Base-by-base conservation (phyloP, 2,888 invertebrate species). In the Therioaphis trifolii region DNA sequence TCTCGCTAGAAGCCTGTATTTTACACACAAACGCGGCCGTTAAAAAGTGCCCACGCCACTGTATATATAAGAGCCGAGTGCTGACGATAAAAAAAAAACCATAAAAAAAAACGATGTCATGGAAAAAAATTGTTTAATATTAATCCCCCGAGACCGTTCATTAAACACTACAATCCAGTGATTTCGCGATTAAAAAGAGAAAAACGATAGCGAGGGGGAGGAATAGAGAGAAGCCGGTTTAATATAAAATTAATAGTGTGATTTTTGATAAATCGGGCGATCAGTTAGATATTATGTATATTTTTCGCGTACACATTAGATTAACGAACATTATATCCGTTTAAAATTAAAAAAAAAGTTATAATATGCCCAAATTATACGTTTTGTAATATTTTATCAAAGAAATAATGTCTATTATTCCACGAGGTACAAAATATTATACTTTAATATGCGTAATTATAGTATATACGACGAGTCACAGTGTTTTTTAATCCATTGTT, bases 21-120 rank as follows among this genome's bases (percentile, higher is more conserved):
- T 82, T 82, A 82, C 82, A 82, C 80, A 72, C 72, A 82, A 82
- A 82, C 72, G 63, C 2, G 63, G 72, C 72, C 61, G 46, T 72
- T 82, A 82, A 82, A 77, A 80, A 79, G 79, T 72, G 46, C 61
- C 40, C 72, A 72, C 49, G 49, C 61, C 72, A 63, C 61, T 35
- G 18, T 52, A 52, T n/a, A 58, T 24, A 43, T 21, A 68, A 68
- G 78, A 78, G 66, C 55, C 21, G 68, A 68, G 78, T 66, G 66
- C 68, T 55, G 68, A 68, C 78, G 40, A 78, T 68, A 77, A 68
- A 61, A 27, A 15, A 61, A 61, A 35, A 27, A 61, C 11, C 11
- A 55, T 11, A 24, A 55, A 55, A 40, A 76, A 61, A 46, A 29
- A 68, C 12, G 78, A 68, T 78, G 77, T 78, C 77, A 40, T 40